Conservation (phyloP, 2,797 vertebrate genomes). For the Arremon brunneinucha region DNA sequence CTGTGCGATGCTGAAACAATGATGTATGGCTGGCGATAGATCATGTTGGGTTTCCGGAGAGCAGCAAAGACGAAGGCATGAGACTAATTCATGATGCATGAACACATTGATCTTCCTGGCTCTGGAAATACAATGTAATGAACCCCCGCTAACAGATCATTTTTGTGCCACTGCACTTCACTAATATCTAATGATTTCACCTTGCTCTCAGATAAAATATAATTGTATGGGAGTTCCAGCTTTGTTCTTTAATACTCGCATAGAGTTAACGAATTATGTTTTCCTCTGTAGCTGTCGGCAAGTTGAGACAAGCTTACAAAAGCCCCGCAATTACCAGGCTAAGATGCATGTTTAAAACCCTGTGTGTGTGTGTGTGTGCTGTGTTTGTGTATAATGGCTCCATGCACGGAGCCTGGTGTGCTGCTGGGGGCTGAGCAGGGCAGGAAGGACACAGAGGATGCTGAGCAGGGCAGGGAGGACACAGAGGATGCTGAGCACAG, state of each 20-base stretch:
- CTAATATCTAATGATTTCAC: conserved; percentile 84
- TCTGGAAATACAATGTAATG: conserved; percentile 80
- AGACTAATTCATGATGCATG: conserved; percentile 80
- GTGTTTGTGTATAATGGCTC: neutral
- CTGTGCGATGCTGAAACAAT: conserved; percentile 64
- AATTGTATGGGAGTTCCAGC: conserved; percentile 81
- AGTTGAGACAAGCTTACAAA: conserved; percentile 63
- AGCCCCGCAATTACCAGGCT: conserved; percentile 22
- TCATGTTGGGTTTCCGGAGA: conserved; percentile 79
- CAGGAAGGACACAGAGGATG: neutral
- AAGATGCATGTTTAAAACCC: neutral
- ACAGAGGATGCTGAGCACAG: neutral
- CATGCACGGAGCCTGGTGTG: fast-evolving
- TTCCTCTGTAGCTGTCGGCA: conserved; percentile 64
- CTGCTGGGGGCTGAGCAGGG: neutral
- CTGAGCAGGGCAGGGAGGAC: neutral
- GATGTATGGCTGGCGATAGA: conserved; percentile 76
- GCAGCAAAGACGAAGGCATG: conserved; percentile 70
- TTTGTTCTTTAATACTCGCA: conserved; percentile 71
- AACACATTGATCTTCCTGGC: conserved; percentile 80
- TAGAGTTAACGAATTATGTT: conserved; percentile 66
- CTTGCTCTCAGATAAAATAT: conserved; percentile 78
- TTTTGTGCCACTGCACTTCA: conserved; percentile 79
- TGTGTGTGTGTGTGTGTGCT: neutral
- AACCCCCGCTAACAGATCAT: conserved; percentile 81